Evolutionary conservation across 1,140 invertebrate genomes (phyloP).

Genomic region (Notospermus geniculatus): DNA sequence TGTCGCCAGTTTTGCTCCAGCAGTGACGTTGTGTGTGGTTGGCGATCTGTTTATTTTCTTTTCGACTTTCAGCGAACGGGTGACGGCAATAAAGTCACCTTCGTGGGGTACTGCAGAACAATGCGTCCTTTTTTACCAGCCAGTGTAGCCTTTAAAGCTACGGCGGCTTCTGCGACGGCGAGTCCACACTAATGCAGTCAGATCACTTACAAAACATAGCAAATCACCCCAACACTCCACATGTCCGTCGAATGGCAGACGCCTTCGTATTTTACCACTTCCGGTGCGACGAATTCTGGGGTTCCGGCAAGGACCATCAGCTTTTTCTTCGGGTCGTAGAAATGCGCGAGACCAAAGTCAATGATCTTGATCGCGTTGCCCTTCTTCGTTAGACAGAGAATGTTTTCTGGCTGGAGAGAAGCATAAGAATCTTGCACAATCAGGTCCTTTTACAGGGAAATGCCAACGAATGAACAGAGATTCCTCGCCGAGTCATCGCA

Average conservation of each 20-base stretch:
- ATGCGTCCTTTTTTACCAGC: no score
- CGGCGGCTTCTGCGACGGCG: no score
- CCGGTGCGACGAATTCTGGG: slow-evolving; percentile 91
- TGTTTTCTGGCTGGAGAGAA: slow-evolving; percentile 84
- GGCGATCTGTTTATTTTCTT: background rate
- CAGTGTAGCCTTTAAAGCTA: no score
- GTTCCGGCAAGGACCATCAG: slow-evolving; percentile 76
- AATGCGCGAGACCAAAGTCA: slow-evolving; percentile 73
- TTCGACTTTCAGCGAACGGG: background rate
- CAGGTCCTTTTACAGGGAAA: no score
- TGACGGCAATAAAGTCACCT: background rate
- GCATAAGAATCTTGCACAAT: no score
- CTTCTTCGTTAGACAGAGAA: slow-evolving; percentile 88
- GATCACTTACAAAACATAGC: slow-evolving; percentile 91
- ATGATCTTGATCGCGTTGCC: slow-evolving; percentile 98
- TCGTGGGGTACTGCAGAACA: background rate
- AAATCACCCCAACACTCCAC: slow-evolving; percentile 75
- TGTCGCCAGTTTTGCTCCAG: background rate
- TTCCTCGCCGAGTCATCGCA: no score
- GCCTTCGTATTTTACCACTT: slow-evolving; percentile 89
- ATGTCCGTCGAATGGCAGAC: slow-evolving; percentile 84
- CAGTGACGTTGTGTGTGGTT: background rate
- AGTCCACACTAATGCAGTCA: no score
- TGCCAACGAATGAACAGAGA: no score
- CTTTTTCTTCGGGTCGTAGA: slow-evolving; percentile 68